Percentiles rank a stretch among this genome's conserved stretches.
Conservation (phyloP, 2,113 vertebrate species). For the Lipophrys pholis region DNA sequence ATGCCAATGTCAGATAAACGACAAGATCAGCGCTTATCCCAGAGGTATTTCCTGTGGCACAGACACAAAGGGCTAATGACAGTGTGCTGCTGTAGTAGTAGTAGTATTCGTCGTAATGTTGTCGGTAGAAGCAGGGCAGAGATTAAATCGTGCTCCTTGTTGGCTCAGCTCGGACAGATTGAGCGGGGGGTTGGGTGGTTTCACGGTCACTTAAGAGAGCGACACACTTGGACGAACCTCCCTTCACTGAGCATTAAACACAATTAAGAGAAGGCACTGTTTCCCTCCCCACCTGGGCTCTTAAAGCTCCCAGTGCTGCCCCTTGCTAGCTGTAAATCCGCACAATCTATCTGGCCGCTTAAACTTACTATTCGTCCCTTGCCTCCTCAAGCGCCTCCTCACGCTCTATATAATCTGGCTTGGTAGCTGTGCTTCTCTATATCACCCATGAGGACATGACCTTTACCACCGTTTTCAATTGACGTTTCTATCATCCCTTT, state of each 20-base stretch:
- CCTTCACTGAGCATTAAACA: conserved; percentile 68
- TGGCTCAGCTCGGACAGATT: conserved; percentile 51
- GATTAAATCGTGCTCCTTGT: conserved; percentile 51
- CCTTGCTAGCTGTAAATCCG: conserved; percentile 57
- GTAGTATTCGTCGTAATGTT: conserved; percentile 23
- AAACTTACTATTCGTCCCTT: conserved; percentile 29
- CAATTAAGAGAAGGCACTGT: conserved; percentile 64
- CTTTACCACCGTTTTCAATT: conserved; percentile 57
- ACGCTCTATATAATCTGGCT: conserved; percentile 38
- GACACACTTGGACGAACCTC: conserved; percentile 66
- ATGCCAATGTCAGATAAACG: conserved; percentile 42
- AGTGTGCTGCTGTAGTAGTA: conserved; percentile 6
- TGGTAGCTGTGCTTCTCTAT: conserved; percentile 16
- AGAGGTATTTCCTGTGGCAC: conserved; percentile 29
- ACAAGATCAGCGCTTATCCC: conserved; percentile 35
- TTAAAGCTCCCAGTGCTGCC: conserved; percentile 36
- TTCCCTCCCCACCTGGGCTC: conserved; percentile 61
- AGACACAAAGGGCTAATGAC: conserved; percentile 16
- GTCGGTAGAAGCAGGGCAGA: conserved; percentile 25
- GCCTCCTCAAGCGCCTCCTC: conserved; percentile 30
- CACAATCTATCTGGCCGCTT: conserved; percentile 49
- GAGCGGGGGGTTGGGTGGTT: conserved; percentile 35
- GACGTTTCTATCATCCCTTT: conserved; percentile 15
- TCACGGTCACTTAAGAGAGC: conserved; percentile 56
- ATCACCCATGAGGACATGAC: conserved; percentile 53